Percentiles rank a stretch among this genome's conserved stretches.
phyloP scores from a whole-genome alignment of 2,113 vertebrate species.

The Parotia lawesii region DNA sequence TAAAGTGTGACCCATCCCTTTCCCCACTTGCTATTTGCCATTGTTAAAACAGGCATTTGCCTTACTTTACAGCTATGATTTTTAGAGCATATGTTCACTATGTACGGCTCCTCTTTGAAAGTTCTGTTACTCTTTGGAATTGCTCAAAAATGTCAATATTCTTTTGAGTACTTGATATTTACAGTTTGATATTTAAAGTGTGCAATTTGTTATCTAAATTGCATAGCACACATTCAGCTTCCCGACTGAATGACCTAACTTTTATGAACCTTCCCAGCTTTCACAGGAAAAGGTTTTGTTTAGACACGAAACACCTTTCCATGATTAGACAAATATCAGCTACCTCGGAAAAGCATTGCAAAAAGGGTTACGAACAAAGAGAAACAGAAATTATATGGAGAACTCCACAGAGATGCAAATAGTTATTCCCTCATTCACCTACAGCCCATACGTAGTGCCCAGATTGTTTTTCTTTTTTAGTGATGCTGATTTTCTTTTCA shows the following conservation, averaged over 20 bases:
- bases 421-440: conserved; percentile 39
- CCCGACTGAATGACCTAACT: conserved; percentile 32
- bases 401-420: conserved; percentile 28
- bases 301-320: conserved; percentile 61
- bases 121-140: conserved; percentile 43
- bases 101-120: neutral
- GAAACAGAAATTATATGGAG: conserved; percentile 42
- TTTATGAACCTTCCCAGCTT: conserved; percentile 57
- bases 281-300: conserved; percentile 60
- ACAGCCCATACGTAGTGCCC: neutral
- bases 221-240: conserved; percentile 39
- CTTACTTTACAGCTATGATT: neutral
- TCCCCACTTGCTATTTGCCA: conserved; percentile 19
- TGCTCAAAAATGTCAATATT: conserved; percentile 57
- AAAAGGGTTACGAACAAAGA: conserved; percentile 50
- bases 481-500: conserved; percentile 49
- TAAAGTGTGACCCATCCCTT: conserved; percentile 4
- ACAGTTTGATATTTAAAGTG: conserved; percentile 62
- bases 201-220: conserved; percentile 63
- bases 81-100: neutral
- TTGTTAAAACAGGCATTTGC: conserved; percentile 20
- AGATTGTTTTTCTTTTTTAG: conserved; percentile 45
- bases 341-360: neutral
- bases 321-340: conserved; percentile 63
- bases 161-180: conserved; percentile 65